These are phyloP conservation scores for Pungitius pungitius DNA, from an alignment of 2,113 vertebrate genomes.

Conservation along the genomic window DNA sequence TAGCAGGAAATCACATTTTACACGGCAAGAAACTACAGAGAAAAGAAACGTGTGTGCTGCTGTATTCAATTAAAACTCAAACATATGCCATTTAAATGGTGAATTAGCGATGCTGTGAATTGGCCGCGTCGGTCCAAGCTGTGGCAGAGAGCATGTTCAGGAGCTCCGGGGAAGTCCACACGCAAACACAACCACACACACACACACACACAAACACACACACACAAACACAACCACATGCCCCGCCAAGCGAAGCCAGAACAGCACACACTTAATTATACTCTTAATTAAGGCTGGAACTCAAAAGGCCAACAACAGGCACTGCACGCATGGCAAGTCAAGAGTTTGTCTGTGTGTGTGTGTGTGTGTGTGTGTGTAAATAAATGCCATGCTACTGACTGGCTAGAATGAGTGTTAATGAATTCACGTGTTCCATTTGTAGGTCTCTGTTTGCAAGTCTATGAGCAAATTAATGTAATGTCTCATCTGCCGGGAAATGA, in stretches of 20 bases:
- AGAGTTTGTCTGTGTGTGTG: not conserved
- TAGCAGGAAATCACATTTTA: slow-evolving; percentile 29
- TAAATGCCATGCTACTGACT: slow-evolving; percentile 38
- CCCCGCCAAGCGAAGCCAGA: slow-evolving; percentile 58
- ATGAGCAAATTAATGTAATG: slow-evolving; percentile 47
- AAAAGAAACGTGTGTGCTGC: not conserved
- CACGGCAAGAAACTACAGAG: slow-evolving; percentile 26
- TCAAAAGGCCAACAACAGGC: slow-evolving; percentile 49
- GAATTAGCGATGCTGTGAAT: slow-evolving; percentile 62
- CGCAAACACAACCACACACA: slow-evolving; percentile 24
- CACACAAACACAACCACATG: slow-evolving; percentile 23
- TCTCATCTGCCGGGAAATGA: slow-evolving; percentile 10
- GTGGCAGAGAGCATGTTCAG: slow-evolving; percentile 29
- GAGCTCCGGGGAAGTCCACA: slow-evolving; percentile 30
- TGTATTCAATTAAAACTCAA: slow-evolving; percentile 72
- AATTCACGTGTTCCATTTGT: slow-evolving; percentile 19
- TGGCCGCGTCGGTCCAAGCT: slow-evolving; percentile 63
- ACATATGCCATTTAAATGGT: slow-evolving; percentile 72
- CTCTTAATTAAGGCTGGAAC: slow-evolving; percentile 69
- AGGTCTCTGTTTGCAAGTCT: slow-evolving; percentile 26
- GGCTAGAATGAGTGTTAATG: slow-evolving; percentile 10
- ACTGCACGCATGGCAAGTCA: slow-evolving; percentile 1
- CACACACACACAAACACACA: slow-evolving; percentile 34
- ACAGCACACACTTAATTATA: slow-evolving; percentile 63
- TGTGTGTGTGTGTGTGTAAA: slow-evolving; percentile 18